phyloP scores from a whole-genome alignment of 2,797 vertebrate species.

The Lerista edwardsae region DNA sequence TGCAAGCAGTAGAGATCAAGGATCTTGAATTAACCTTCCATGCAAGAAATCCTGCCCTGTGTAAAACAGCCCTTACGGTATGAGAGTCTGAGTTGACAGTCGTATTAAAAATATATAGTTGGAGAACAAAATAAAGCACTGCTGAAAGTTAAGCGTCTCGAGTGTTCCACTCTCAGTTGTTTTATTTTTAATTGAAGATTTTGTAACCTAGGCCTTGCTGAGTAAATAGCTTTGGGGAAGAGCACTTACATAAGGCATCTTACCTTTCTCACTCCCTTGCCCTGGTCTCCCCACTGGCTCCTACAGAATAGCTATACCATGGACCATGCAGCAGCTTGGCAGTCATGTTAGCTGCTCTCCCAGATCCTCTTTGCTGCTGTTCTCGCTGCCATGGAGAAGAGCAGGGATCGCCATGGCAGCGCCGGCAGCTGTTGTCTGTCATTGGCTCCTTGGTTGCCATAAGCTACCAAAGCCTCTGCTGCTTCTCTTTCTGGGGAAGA shows the following conservation, averaged over 20 bases:
- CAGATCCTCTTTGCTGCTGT: slow-evolving; percentile 16
- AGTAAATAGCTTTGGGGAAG: neutral
- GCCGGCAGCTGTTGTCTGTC: slow-evolving; percentile 69
- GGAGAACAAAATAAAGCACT: neutral
- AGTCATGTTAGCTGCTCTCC: slow-evolving; percentile 9
- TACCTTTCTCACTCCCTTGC: neutral
- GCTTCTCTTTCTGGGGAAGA: slow-evolving; percentile 67
- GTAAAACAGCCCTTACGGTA: neutral
- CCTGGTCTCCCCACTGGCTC: neutral
- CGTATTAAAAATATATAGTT: neutral
- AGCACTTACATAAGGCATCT: neutral
- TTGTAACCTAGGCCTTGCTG: neutral
- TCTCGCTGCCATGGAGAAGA: slow-evolving; percentile 72
- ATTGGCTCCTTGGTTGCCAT: slow-evolving; percentile 90
- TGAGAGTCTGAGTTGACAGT: neutral
- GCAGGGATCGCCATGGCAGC: slow-evolving; percentile 86
- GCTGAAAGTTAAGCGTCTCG: neutral
- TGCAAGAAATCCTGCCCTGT: neutral
- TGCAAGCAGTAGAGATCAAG: neutral
- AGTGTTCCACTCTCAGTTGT: neutral
- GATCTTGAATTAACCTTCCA: neutral
- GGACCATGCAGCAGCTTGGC: slow-evolving; percentile 3
- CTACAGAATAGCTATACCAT: neutral
- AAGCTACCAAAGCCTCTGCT: slow-evolving; percentile 80
- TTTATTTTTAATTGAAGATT: neutral